Base-by-base conservation (phyloP, 2,113 vertebrate species). In the Taurulus bubalis region DNA sequence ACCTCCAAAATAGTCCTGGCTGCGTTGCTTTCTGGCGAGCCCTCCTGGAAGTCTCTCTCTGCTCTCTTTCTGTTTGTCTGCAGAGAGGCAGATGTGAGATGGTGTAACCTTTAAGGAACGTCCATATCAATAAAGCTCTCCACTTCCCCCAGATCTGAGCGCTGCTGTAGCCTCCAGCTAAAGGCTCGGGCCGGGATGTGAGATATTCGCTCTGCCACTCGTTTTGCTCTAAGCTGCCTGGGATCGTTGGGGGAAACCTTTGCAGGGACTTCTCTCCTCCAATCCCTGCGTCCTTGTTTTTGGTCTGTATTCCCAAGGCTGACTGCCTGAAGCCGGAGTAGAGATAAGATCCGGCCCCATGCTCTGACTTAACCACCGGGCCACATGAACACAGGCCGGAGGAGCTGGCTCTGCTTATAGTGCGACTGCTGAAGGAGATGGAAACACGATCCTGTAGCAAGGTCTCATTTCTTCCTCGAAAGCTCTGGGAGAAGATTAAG, bases 71-170 rank as follows among this genome's bases (percentile, higher is more conserved):
- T 89, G 74, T 89, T 76, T 89, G 82, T 89, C 90, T 89, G 76
- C 84, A 58, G 90, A 79, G 80, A 85, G 80, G 85, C 82, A 85
- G 85, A 89, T 82, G 85, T 77, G 87, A 90, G 87, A 75, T 55
- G 20, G 63, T 79, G 85, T 91, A 94, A 93, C 92, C 91, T 94
- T 93, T 94, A 89, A 90, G 91, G 87, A 88, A 88, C 47, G 63
- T 91, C 87, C 88, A 77, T 85, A 93, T 92, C 88, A 66, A 94
- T 93, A 86, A 90, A 80, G 82, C 86, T 92, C 84, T 90, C 55
- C 77, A 75, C 67, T 87, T 87, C 74, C 45, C 4, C 71, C 83
- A 80, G 63, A 85, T 84, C 76, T 91, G 79, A 73, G 82, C 49
- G 12, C 82, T 87, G 85, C 81, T 80, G 73, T 83, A 83, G 88